Base-by-base conservation (phyloP, 1,140 invertebrate species). In the Thalassaphorura encarpata region DNA sequence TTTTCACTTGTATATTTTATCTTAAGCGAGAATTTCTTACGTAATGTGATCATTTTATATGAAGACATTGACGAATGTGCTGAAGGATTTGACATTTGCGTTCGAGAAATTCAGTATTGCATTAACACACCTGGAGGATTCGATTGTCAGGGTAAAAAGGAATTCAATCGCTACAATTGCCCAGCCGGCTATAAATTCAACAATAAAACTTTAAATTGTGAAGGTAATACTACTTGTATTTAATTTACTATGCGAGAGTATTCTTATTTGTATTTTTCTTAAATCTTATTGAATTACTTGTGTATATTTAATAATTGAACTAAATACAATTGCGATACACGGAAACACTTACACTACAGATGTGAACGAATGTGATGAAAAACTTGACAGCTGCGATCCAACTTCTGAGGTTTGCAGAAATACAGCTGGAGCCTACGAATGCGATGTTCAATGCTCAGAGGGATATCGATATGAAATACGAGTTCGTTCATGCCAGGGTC, bases 41-140 rank as follows among this genome's bases (percentile, higher is more conserved):
- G n/a, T n/a, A n/a, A n/a, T n/a, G n/a, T n/a, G n/a, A n/a, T n/a
- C n/a, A n/a, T n/a, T n/a, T n/a, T n/a, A n/a, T n/a, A n/a, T n/a
- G 26, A 66, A 84, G 82, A 85, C 71, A 75, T 85, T 21, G 81
- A 87, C 62, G 85, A 87, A 71, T 87, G 85, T 62, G 62, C 70
- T 1, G 72, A 75, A 47, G 71, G 74, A 4, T 69, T 70, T 19
- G 73, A 82, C 61, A 76, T 81, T 56, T 87, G 84, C 66, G 77
- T 78, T 24, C 67, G 68, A 27, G 68, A 77, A 2, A 80, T 75
- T 0, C 80, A 84, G 63, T 74, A 79, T 50, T 87, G 84, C 59
- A 73, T 84, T 18, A 87, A 87, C 64, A 83, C 79, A 0, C 74
- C 77, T 40, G 82, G 83, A 1, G 77, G 75, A 28, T 85, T 79